phyloP scores from a whole-genome alignment of 2,113 vertebrate genomes.

The Solea senegalensis region DNA sequence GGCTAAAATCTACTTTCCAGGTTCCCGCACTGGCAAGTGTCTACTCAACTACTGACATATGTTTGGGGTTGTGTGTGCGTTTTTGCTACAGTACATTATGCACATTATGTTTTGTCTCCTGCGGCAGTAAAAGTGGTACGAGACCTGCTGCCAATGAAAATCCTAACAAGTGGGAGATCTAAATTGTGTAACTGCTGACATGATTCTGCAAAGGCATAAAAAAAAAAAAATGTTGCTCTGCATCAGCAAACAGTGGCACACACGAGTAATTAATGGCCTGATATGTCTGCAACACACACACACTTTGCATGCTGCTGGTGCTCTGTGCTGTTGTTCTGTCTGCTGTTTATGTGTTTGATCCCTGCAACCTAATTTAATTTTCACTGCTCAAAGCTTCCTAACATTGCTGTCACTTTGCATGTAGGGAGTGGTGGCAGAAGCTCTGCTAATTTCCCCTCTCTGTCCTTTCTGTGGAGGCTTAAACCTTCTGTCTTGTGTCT shows the following conservation, averaged over 20 bases:
- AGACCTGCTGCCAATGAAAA: conserved; percentile 24
- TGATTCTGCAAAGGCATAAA: background rate
- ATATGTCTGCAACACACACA: conserved; percentile 4
- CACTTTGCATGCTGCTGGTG: conserved; percentile 9
- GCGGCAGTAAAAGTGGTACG: conserved; percentile 11
- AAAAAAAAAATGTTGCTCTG: background rate
- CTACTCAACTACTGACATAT: no score
- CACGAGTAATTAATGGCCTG: conserved; percentile 49
- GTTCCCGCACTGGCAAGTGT: no score
- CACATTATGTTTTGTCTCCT: background rate
- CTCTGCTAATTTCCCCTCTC: conserved; percentile 36
- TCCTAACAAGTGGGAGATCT: conserved; percentile 5
- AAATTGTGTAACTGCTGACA: background rate
- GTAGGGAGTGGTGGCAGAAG: conserved; percentile 29
- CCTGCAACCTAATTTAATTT: conserved; percentile 57
- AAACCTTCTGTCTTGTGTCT: conserved; percentile 35
- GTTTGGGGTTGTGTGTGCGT: no score
- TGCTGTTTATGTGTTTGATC: conserved; percentile 43
- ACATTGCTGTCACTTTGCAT: conserved; percentile 38
- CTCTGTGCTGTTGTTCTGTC: conserved; percentile 14
- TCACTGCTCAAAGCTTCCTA: conserved; percentile 33
- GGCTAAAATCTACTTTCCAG: no score
- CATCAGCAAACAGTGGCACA: conserved; percentile 24
- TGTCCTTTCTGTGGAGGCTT: conserved; percentile 21
- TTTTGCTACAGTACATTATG: background rate